Percentiles rank a stretch among this genome's conserved stretches.
These are phyloP conservation scores for Hirundo rustica DNA, from an alignment of 2,797 vertebrate genomes.

Conservation along the genomic window DNA sequence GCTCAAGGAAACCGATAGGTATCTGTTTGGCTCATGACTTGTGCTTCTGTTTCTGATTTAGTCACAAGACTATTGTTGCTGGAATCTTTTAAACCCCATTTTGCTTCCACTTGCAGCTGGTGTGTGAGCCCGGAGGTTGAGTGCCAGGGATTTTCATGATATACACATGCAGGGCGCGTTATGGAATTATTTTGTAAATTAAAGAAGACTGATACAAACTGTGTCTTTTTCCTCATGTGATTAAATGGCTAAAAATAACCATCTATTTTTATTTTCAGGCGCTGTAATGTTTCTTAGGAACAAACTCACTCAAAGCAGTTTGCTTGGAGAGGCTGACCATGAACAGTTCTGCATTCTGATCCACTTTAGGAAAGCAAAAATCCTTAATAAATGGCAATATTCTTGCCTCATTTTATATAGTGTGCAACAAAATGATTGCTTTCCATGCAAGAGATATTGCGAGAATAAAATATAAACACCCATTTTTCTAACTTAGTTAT, in stretches of 20 bases:
- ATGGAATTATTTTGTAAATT: conserved; percentile 67
- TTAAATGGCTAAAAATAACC: conserved; percentile 68
- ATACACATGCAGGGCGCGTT: not conserved
- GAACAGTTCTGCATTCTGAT: conserved; percentile 7
- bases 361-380: conserved; percentile 26
- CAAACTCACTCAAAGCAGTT: conserved; percentile 21
- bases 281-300: conserved; percentile 59
- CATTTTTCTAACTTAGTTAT: not conserved
- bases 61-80: conserved; percentile 76
- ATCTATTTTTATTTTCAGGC: conserved; percentile 64
- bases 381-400: not conserved
- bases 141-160: conserved; percentile 61
- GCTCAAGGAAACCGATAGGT: conserved; percentile 79
- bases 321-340: conserved; percentile 27
- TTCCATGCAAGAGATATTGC: not conserved
- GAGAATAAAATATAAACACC: not conserved
- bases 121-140: conserved; percentile 45
- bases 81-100: conserved; percentile 74
- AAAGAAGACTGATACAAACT: conserved; percentile 50
- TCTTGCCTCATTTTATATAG: not conserved
- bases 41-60: conserved; percentile 84
- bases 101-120: conserved; percentile 65
- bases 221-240: conserved; percentile 36
- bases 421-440: not conserved
- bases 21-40: conserved; percentile 78